A percentile compares a stretch with the other conserved stretches of the same genome.
phyloP scores from a whole-genome alignment of 2,888 invertebrate species.

The Drosophila trichaetosa region DNA sequence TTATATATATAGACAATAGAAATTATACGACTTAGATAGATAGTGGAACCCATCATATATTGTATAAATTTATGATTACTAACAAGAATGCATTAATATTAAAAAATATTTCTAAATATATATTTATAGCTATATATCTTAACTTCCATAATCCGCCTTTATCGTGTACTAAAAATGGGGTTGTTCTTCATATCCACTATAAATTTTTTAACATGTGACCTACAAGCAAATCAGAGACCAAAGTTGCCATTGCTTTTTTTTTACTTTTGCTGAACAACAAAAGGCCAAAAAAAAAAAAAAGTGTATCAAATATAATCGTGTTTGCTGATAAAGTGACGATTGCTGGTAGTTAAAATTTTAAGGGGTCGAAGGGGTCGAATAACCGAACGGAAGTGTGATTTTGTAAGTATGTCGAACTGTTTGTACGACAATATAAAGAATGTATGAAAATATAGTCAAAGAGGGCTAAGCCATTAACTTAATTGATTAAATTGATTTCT shows the following conservation, averaged over 20 bases:
- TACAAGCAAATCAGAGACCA: constrained; percentile 1
- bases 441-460: not conserved
- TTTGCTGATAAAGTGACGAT: constrained; percentile 52
- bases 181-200: constrained; percentile 1
- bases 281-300: constrained; percentile 27
- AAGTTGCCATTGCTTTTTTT: not conserved
- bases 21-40: not conserved
- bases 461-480: constrained; percentile 58
- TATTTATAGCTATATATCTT: not conserved
- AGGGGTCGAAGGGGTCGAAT: not conserved
- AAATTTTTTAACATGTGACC: constrained; percentile 60
- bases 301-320: constrained; percentile 44
- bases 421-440: not conserved
- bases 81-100: constrained; percentile 1
- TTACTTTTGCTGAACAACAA: constrained; percentile 44
- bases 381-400: constrained; percentile 25
- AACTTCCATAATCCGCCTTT: not conserved
- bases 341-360: constrained; percentile 14
- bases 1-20: not conserved
- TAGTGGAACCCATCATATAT: not conserved
- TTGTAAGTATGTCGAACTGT: constrained; percentile 4
- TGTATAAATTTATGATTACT: not conserved
- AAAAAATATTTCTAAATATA: not conserved
- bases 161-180: constrained; percentile 9
- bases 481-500: constrained; percentile 67